Evolutionary conservation across 2,888 invertebrate genomes (phyloP).

Genomic region (Rhorus exstirpatorius): DNA sequence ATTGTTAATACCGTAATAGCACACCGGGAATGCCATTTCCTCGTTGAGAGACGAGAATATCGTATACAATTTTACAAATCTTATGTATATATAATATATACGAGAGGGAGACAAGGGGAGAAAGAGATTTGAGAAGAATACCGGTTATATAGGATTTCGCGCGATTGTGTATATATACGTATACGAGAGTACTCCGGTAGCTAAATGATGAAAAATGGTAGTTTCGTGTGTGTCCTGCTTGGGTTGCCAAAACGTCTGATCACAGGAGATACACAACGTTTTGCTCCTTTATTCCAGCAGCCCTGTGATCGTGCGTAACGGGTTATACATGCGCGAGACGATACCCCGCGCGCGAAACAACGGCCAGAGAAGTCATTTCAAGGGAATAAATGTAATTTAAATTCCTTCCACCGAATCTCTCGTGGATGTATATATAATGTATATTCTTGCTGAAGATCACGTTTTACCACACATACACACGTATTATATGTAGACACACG

Average conservation of each 20-base stretch:
- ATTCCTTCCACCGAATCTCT: constrained; percentile 30
- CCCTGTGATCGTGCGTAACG: constrained; percentile 54
- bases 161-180: neutral
- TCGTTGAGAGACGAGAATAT: no score
- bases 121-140: constrained; percentile 17
- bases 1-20: constrained; percentile 12
- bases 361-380: constrained; percentile 53
- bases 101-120: constrained; percentile 13
- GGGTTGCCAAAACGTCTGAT: constrained; percentile 64
- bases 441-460: neutral
- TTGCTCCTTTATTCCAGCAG: constrained; percentile 6
- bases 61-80: no score
- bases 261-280: constrained; percentile 33
- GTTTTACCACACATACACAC: constrained; percentile 10
- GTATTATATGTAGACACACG: neutral
- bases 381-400: constrained; percentile 57
- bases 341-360: constrained; percentile 26
- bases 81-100: no score
- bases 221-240: constrained; percentile 27
- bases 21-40: no score
- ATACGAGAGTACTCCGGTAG: constrained; percentile 4
- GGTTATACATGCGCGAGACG: constrained; percentile 32
- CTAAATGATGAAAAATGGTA: constrained; percentile 44
- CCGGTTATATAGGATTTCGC: neutral
- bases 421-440: neutral